Evolutionary conservation across 2,113 vertebrate genomes (phyloP).

Genomic region (Ardeotis arabs): DNA sequence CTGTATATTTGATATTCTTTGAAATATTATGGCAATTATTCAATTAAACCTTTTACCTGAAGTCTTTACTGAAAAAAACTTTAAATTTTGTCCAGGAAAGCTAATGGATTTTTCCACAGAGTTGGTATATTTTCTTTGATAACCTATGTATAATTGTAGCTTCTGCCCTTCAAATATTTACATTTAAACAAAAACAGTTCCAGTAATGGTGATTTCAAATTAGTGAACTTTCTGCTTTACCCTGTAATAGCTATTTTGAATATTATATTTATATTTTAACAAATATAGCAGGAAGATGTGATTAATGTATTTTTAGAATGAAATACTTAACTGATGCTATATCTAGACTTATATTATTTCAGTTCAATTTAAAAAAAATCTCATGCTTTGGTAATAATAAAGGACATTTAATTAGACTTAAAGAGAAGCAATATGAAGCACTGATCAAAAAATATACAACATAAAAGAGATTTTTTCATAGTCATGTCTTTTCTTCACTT

Average conservation of each 20-base stretch:
- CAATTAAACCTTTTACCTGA: slow-evolving; percentile 62
- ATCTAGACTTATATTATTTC: not conserved
- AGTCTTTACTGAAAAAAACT: slow-evolving; percentile 40
- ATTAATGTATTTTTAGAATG: not conserved
- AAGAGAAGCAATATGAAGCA: not conserved
- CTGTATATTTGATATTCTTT: slow-evolving; percentile 30
- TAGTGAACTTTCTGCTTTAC: slow-evolving; percentile 34
- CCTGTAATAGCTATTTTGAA: not conserved
- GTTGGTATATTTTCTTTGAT: slow-evolving; percentile 28
- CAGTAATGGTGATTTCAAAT: slow-evolving; percentile 30
- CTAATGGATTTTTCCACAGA: slow-evolving; percentile 46
- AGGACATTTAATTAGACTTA: not conserved
- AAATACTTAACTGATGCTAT: not conserved
- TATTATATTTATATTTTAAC: not conserved
- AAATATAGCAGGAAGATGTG: not conserved
- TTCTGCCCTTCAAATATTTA: slow-evolving; percentile 61
- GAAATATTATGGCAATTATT: slow-evolving; percentile 66
- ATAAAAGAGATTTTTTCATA: not conserved
- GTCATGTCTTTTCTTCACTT: not conserved
- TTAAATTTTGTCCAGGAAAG: slow-evolving; percentile 53
- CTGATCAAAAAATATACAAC: not conserved
- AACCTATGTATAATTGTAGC: slow-evolving; percentile 28
- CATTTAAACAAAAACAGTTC: slow-evolving; percentile 43
- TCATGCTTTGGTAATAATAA: not conserved
- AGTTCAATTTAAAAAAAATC: not conserved